Conservation (phyloP, 1,140 invertebrate species). For the Temnothorax curvispinosus region DNA sequence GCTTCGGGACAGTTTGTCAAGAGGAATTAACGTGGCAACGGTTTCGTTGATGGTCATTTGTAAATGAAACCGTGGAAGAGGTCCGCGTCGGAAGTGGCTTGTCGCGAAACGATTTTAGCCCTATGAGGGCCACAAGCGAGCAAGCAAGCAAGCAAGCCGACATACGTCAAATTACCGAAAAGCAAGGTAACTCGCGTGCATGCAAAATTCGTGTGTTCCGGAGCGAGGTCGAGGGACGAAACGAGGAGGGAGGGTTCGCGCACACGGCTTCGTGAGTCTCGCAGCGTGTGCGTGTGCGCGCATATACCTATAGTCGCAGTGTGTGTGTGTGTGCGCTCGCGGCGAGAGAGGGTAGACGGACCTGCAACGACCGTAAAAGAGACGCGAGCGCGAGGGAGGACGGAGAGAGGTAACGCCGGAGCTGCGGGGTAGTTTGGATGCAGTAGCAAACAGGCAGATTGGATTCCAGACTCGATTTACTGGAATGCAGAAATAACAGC, state of each 20-base stretch:
- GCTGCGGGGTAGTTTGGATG: slow-evolving; percentile 67
- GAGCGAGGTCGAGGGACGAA: neutral
- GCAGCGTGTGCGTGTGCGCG: neutral
- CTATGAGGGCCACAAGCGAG: neutral
- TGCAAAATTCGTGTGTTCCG: slow-evolving; percentile 36
- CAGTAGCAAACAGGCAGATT: slow-evolving; percentile 80
- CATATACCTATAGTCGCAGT: neutral
- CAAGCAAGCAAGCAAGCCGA: neutral
- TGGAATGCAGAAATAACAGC: slow-evolving; percentile 81
- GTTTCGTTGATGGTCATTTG: neutral
- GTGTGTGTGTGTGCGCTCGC: neutral
- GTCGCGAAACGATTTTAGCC: slow-evolving; percentile 44
- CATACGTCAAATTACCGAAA: slow-evolving; percentile 64
- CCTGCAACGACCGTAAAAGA: slow-evolving; percentile 48
- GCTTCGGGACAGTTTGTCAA: neutral
- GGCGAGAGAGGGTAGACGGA: neutral
- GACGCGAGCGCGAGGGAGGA: slow-evolving; percentile 40
- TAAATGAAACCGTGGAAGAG: slow-evolving; percentile 1
- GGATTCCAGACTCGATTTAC: slow-evolving; percentile 81
- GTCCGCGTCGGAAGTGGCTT: neutral
- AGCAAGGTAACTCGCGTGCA: slow-evolving; percentile 41
- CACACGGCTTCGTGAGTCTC: neutral
- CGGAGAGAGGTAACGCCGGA: slow-evolving; percentile 63
- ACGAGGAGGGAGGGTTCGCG: neutral
- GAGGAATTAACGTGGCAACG: neutral